These are phyloP conservation scores for Sarcoramphus papa DNA, from an alignment of 2,797 vertebrate genomes.

Conservation along the genomic window DNA sequence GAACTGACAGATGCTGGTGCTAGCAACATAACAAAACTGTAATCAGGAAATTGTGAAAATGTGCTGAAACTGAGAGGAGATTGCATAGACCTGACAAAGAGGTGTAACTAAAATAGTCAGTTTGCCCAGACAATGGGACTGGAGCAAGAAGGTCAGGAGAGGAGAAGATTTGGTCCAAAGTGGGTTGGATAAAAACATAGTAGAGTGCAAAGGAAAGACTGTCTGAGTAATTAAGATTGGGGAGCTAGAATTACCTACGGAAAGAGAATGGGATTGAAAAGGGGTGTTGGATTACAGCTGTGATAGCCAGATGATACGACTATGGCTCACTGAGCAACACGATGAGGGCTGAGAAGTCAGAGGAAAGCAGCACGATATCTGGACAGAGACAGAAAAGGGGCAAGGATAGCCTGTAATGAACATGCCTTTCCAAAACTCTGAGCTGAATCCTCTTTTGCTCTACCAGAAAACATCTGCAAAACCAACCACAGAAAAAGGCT, in stretches of 20 bases:
- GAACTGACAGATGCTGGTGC: neutral
- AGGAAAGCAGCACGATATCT: neutral
- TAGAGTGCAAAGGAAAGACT: neutral
- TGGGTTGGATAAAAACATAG: neutral
- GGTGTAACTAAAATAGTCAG: fast-evolving
- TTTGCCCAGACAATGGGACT: neutral
- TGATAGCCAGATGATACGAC: neutral
- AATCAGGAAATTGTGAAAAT: neutral
- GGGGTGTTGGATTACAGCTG: neutral
- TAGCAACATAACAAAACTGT: neutral
- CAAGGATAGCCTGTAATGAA: neutral
- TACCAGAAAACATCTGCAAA: neutral
- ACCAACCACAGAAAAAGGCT: neutral
- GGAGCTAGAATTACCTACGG: neutral
- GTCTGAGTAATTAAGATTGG: neutral
- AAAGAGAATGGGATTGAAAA: constrained; percentile 15
- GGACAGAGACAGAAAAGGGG: neutral
- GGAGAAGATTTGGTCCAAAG: neutral
- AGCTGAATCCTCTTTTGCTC: neutral
- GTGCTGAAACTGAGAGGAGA: neutral
- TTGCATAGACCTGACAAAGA: neutral
- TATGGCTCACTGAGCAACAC: neutral
- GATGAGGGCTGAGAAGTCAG: neutral
- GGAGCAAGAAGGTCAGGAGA: neutral
- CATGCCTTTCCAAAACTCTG: neutral